These are phyloP conservation scores for Cyanocitta stelleri DNA, from an alignment of 2,113 vertebrate species.

Conservation along the genomic window DNA sequence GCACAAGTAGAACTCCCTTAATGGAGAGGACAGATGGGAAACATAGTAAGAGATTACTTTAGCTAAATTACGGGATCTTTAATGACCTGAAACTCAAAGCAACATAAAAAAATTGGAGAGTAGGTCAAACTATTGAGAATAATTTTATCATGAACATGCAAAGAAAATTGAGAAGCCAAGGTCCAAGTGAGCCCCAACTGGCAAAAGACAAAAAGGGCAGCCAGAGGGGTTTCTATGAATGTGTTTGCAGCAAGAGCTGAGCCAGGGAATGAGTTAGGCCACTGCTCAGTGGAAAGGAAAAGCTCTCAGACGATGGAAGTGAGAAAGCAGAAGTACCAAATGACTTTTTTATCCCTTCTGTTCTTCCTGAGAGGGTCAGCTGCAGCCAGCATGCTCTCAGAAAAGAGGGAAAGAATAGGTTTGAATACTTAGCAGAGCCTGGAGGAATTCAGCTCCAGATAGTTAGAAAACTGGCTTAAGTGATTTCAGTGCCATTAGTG, in stretches of 20 bases:
- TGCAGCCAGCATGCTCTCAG: background rate
- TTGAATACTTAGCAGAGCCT: background rate
- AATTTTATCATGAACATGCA: constrained; percentile 7
- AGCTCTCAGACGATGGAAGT: constrained; percentile 24
- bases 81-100: constrained; percentile 37
- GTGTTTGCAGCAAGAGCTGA: background rate
- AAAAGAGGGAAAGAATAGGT: background rate
- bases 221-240: background rate
- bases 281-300: background rate
- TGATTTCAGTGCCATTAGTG: constrained; percentile 24
- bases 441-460: background rate
- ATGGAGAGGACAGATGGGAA: constrained; percentile 47
- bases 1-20: background rate
- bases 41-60: background rate
- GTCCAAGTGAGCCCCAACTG: constrained; percentile 39
- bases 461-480: constrained; percentile 8
- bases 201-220: constrained; percentile 25
- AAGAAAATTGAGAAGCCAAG: constrained; percentile 22
- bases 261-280: constrained; percentile 14
- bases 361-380: constrained; percentile 20
- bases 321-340: constrained; percentile 34
- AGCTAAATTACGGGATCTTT: background rate
- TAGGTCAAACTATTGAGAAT: background rate
- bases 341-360: background rate
- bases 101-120: constrained; percentile 18